Base-by-base conservation (phyloP, 2,113 vertebrate genomes). In the Thamnaconus septentrionalis region DNA sequence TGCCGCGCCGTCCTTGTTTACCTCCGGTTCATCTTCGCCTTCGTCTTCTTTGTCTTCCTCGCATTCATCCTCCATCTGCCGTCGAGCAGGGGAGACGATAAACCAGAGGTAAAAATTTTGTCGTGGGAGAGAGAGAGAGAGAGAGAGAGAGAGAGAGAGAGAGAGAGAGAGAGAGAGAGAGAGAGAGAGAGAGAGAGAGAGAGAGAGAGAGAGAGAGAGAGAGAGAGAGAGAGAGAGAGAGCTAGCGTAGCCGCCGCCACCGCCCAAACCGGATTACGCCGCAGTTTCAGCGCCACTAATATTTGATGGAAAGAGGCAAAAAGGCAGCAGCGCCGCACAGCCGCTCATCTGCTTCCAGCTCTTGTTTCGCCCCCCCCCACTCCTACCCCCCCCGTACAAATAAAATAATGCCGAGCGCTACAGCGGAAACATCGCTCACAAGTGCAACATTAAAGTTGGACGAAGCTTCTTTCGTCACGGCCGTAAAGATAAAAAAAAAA, bases 41-140 rank as follows among this genome's bases (percentile, higher is more conserved):
- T 31, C 18, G 18, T 31, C 18, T 73, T 66, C 83, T 76, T 75
- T 81, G 74, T 85, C 82, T 86, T 80, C 81, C 65, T 61, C 75
- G 79, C 81, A 72, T 79, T 80, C 84, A 76, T 88, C 84, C 83
- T 84, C 86, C 85, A 86, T 87, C 86, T 89, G 85, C 79, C 73
- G 61, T 69, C 48, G 61, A 81, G 70, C 79, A 54, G 69, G 73
- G 57, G 69, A 66, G 68, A 84, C 73, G 73, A 75, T 63, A 83
- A 81, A 83, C 68, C 66, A 73, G 81, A 70, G 72, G 78, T 79
- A 73, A 52, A 31, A 31, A 74, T 80, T 63, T 63, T 82, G 79
- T 76, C 64, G 69, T 72, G 77, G 80, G 71, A 79, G 78, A 78
- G 51, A 31, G 18, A 31, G 18, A 31, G 18, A 1, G 18, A 31